These are phyloP conservation scores for Acomys russatus DNA, from an alignment of 2,797 vertebrate genomes.

Conservation along the genomic window DNA sequence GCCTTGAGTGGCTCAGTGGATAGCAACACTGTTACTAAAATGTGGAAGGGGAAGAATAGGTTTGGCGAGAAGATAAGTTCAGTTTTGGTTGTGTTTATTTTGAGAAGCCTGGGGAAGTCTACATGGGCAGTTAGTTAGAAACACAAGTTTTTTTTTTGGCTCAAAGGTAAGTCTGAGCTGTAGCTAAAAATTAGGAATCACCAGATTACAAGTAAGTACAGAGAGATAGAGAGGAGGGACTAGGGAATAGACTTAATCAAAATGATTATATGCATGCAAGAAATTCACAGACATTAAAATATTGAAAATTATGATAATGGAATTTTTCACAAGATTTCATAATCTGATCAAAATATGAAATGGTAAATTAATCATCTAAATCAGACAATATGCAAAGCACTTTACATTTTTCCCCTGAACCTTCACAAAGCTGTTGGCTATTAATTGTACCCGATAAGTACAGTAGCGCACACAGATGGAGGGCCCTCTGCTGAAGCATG, in stretches of 20 bases:
- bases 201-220: slow-evolving; percentile 45
- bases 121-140: slow-evolving; percentile 56
- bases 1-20: neutral
- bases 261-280: no score
- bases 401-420: no score
- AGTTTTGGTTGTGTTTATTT: slow-evolving; percentile 54
- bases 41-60: slow-evolving; percentile 46
- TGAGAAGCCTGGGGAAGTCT: slow-evolving; percentile 41
- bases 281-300: no score
- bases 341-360: no score
- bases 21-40: slow-evolving; percentile 48
- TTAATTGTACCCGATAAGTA: neutral
- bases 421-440: no score
- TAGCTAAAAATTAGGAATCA: slow-evolving; percentile 48
- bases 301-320: no score
- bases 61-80: slow-evolving; percentile 54
- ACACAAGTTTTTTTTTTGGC: slow-evolving; percentile 23
- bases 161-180: slow-evolving; percentile 34
- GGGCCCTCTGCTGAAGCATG: neutral
- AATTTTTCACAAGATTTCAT: no score
- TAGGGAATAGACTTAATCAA: neutral
- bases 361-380: no score
- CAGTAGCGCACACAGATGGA: neutral
- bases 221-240: no score
- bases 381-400: no score